Evolutionary conservation across 2,888 invertebrate genomes (phyloP).

Genomic region (Atethmia centrago): DNA sequence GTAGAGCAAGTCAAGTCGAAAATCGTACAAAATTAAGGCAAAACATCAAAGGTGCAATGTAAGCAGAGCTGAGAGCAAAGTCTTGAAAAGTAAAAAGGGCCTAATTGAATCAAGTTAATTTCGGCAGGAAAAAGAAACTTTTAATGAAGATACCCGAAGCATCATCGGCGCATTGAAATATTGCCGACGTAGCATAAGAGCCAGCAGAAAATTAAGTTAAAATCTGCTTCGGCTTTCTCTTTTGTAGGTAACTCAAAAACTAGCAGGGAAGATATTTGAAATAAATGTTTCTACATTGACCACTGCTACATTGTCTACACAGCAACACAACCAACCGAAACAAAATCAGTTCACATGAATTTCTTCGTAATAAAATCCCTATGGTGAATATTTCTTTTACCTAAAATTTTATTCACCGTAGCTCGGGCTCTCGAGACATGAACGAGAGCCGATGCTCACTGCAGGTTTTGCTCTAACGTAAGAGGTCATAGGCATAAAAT

Average conservation of each 20-base stretch:
- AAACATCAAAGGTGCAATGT: slow-evolving; percentile 80
- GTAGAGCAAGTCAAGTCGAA: slow-evolving; percentile 79
- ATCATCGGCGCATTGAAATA: slow-evolving; percentile 38
- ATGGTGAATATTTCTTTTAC: slow-evolving; percentile 72
- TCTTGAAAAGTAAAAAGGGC: slow-evolving; percentile 62
- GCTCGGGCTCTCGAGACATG: slow-evolving; percentile 79
- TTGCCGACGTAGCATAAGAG: not conserved
- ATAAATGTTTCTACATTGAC: not conserved
- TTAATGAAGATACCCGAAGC: slow-evolving; percentile 42
- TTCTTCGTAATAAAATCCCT: slow-evolving; percentile 53
- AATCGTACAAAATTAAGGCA: slow-evolving; percentile 77
- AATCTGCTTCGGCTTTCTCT: not conserved
- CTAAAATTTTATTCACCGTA: slow-evolving; percentile 81
- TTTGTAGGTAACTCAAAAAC: not conserved
- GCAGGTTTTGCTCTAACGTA: slow-evolving; percentile 83
- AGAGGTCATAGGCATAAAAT: slow-evolving; percentile 68
- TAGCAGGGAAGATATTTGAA: no score
- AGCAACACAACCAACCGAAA: slow-evolving; percentile 21
- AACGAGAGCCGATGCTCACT: slow-evolving; percentile 86
- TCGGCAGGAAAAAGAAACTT: slow-evolving; percentile 45
- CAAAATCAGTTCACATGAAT: slow-evolving; percentile 31
- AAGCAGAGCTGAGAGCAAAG: slow-evolving; percentile 55
- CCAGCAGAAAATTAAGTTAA: not conserved
- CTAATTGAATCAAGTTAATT: slow-evolving; percentile 66
- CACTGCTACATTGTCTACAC: not conserved